These are phyloP conservation scores for Casuarius casuarius DNA, from an alignment of 2,113 vertebrate genomes.

Conservation along the genomic window DNA sequence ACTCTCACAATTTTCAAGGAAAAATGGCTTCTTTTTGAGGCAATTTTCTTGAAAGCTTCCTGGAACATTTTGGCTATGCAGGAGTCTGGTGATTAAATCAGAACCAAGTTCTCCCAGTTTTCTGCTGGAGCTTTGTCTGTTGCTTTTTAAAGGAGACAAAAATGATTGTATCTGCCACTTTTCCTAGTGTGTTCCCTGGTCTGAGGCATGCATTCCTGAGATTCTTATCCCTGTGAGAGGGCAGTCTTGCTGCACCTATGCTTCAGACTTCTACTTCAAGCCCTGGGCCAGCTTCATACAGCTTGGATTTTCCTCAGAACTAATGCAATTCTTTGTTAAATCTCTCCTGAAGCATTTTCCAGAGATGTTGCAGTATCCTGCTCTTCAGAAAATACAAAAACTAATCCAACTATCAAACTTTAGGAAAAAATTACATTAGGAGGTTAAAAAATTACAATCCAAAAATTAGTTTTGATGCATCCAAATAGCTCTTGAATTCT, in stretches of 20 bases:
- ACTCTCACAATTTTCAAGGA: background rate
- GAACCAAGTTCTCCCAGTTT: background rate
- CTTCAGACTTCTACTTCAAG: background rate
- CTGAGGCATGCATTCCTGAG: background rate
- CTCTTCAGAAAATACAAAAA: background rate
- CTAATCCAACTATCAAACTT: background rate
- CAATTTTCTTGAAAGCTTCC: background rate
- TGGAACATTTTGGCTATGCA: background rate
- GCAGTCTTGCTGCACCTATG: background rate
- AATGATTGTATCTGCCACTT: background rate
- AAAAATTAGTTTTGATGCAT: constrained; percentile 11
- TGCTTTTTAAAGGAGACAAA: background rate
- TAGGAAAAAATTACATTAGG: background rate
- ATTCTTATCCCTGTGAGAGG: background rate
- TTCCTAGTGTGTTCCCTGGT: background rate
- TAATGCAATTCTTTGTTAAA: background rate
- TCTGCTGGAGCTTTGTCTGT: background rate
- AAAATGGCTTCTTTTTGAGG: background rate
- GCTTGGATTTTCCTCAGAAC: background rate
- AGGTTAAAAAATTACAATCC: background rate
- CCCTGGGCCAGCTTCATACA: background rate
- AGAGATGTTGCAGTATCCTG: background rate
- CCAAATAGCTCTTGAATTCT: constrained; percentile 2
- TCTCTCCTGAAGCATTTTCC: background rate
- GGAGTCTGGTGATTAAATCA: background rate